phyloP scores from a whole-genome alignment of 2,888 invertebrate species.

The Cephus runcator region DNA sequence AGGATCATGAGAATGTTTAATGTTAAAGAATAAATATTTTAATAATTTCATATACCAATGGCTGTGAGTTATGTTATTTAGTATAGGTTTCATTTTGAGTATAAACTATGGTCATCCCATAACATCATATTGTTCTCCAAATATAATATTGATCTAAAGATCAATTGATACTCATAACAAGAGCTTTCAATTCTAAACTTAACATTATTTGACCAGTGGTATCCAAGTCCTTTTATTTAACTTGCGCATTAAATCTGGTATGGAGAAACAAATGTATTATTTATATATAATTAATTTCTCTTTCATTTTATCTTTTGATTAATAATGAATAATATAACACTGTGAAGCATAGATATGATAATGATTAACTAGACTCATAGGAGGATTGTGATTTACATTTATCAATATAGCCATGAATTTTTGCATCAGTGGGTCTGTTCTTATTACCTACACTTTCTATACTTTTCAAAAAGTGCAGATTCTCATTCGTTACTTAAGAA shows the following conservation, averaged over 20 bases:
- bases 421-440: not conserved
- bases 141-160: not conserved
- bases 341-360: not conserved
- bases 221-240: not conserved
- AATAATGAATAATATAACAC: not conserved
- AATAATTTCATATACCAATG: not conserved
- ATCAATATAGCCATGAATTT: not conserved
- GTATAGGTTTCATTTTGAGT: not conserved
- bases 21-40: not conserved
- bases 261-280: not conserved
- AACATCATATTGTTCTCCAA: not conserved
- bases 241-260: not conserved
- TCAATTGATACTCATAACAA: not conserved
- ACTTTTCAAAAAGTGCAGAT: too few species aligned
- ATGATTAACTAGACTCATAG: not conserved
- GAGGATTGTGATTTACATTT: not conserved
- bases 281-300: not conserved
- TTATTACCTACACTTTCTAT: too few species aligned
- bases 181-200: not conserved
- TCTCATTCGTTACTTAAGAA: too few species aligned
- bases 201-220: not conserved
- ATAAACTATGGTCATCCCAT: not conserved
- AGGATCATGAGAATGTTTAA: not conserved
- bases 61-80: not conserved
- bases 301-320: not conserved